phyloP scores from a whole-genome alignment of 2,888 invertebrate species.

The Digitonthophagus gazella region DNA sequence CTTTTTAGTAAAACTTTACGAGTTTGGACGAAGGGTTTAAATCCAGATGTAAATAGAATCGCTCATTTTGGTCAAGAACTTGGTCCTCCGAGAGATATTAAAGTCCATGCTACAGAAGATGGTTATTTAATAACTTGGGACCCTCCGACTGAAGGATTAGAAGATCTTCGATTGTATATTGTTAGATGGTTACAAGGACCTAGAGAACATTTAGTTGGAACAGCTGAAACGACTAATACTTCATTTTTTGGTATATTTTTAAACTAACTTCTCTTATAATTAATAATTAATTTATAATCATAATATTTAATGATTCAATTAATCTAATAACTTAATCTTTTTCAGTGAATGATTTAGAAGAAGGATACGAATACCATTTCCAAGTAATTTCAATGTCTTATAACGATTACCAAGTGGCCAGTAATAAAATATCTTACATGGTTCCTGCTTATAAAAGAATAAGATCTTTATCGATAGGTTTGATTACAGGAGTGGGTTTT shows the following conservation, averaged over 20 bases:
- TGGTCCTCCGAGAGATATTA: conserved; percentile 66
- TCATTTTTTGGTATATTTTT: conserved; percentile 45
- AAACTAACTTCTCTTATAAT: no score
- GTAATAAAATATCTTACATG: conserved; percentile 61
- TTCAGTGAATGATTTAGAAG: conserved; percentile 64
- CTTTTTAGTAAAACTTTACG: conserved; percentile 83
- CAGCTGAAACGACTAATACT: conserved; percentile 68
- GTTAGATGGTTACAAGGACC: conserved; percentile 67
- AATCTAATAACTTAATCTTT: conserved; percentile 12
- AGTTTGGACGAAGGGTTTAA: conserved; percentile 64
- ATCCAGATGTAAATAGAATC: conserved; percentile 24
- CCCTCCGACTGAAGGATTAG: conserved; percentile 60
- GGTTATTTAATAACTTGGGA: conserved; percentile 78
- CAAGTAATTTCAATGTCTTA: conserved; percentile 67
- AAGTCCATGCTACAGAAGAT: conserved; percentile 67
- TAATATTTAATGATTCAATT: not conserved
- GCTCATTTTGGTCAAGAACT: conserved; percentile 45
- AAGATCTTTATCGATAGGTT: conserved; percentile 69
- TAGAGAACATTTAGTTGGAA: conserved; percentile 61
- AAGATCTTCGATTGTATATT: conserved; percentile 60
- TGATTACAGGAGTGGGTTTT: conserved; percentile 68
- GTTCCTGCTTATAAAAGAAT: conserved; percentile 72
- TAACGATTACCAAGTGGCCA: conserved; percentile 61
- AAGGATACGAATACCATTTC: conserved; percentile 72
- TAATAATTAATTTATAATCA: conserved; percentile 1